phyloP scores from a whole-genome alignment of 2,113 vertebrate genomes.

The Lepus americanus region DNA sequence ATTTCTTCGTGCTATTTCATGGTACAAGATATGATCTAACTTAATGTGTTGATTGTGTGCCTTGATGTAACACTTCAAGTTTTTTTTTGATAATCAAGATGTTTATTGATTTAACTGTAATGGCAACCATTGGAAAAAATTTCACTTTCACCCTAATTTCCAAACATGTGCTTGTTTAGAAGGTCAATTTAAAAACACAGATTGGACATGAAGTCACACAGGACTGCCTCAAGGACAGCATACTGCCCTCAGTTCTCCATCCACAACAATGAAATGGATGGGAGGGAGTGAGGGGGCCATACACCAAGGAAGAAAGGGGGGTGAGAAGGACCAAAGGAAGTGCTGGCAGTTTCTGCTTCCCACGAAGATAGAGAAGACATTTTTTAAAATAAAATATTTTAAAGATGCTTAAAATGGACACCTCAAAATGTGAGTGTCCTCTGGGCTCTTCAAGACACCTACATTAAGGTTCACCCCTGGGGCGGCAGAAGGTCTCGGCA shows the following conservation, averaged over 20 bases:
- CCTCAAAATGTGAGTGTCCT: constrained; percentile 30
- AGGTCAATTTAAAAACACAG: constrained; percentile 72
- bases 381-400: constrained; percentile 24
- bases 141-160: constrained; percentile 76
- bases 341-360: constrained; percentile 18
- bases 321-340: background rate
- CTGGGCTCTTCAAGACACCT: constrained; percentile 16
- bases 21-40: no score
- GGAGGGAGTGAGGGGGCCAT: background rate
- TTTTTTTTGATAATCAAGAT: constrained; percentile 86
- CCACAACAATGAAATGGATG: constrained; percentile 23
- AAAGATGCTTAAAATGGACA: constrained; percentile 70
- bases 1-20: no score
- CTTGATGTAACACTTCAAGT: no score
- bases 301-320: background rate
- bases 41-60: no score
- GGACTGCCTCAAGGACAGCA: constrained; percentile 68
- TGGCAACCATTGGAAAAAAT: constrained; percentile 91
- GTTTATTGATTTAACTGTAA: constrained; percentile 96
- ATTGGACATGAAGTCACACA: constrained; percentile 77
- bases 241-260: constrained; percentile 68
- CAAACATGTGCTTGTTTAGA: constrained; percentile 85
- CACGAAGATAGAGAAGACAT: background rate
- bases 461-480: constrained; percentile 24
- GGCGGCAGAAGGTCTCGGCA: background rate